A percentile compares a stretch with the other conserved stretches of the same genome.
Conservation (phyloP, 2,797 vertebrate species). For the Tokudaia tokunoshimensis region DNA sequence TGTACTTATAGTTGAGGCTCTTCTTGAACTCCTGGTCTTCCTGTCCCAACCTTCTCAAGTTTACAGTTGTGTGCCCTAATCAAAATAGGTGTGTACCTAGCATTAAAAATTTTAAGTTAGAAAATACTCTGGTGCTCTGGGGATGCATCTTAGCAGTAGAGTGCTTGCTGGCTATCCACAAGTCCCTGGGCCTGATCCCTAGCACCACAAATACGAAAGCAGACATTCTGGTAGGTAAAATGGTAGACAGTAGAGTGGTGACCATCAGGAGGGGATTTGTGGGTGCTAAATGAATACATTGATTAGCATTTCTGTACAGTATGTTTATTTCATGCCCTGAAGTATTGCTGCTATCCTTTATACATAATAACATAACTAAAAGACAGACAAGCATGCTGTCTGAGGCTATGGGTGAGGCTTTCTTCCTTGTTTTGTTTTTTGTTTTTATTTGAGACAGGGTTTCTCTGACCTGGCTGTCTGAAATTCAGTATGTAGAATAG, state of each 20-base stretch:
- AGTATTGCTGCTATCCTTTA: constrained; percentile 15
- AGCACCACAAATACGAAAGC: neutral
- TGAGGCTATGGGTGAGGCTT: neutral
- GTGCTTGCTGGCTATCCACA: neutral
- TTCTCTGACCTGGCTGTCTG: neutral
- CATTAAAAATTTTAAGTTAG: neutral
- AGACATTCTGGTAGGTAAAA: neutral
- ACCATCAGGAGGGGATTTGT: neutral
- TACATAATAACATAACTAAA: neutral
- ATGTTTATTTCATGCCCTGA: neutral
- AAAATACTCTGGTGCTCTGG: neutral
- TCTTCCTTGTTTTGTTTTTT: neutral
- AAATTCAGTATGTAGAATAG: neutral
- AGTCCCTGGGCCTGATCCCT: neutral
- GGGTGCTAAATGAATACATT: neutral
- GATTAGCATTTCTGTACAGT: neutral
- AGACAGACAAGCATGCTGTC: neutral
- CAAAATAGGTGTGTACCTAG: neutral
- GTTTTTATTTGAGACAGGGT: neutral
- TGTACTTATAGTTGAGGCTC: neutral
- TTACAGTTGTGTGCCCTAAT: neutral
- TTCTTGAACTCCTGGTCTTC: neutral
- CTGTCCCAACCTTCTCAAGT: neutral
- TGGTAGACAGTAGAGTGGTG: neutral
- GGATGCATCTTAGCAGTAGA: neutral